phyloP scores from a whole-genome alignment of 1,140 invertebrate species.

The Lasioglossum albipes region DNA sequence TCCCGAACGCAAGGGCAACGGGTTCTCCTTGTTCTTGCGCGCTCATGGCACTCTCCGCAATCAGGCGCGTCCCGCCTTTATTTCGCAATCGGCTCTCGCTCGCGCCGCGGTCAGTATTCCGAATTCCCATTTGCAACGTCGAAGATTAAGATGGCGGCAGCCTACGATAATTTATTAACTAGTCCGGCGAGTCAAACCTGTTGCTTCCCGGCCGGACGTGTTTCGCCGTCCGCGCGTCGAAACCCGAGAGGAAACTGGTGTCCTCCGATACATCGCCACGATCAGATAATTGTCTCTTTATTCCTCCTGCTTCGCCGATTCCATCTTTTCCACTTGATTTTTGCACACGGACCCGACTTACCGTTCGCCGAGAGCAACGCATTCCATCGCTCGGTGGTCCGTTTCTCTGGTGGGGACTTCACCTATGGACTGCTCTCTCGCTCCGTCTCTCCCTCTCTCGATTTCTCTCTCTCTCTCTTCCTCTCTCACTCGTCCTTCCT shows the following conservation, averaged over 20 bases:
- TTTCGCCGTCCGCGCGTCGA: slow-evolving; percentile 19
- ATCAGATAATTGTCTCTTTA: slow-evolving; percentile 17
- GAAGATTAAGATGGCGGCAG: slow-evolving; percentile 70
- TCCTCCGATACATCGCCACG: slow-evolving; percentile 12
- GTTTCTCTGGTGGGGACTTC: slow-evolving; percentile 54
- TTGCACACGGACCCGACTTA: not conserved
- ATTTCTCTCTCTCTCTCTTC: slow-evolving; percentile 3
- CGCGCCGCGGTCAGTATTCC: slow-evolving; percentile 58
- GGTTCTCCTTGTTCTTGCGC: not conserved
- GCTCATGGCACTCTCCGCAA: not conserved
- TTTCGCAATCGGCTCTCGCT: not conserved
- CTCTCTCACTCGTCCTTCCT: slow-evolving; percentile 22
- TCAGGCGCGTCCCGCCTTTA: no score
- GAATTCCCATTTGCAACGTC: slow-evolving; percentile 67
- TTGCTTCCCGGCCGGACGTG: slow-evolving; percentile 43
- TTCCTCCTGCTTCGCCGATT: not conserved
- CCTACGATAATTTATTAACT: slow-evolving; percentile 79
- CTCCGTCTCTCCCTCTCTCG: slow-evolving; percentile 12
- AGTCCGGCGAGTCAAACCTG: slow-evolving; percentile 75
- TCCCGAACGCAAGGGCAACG: not conserved
- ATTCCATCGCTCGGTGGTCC: no score
- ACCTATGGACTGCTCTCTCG: slow-evolving; percentile 49
- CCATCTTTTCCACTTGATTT: not conserved
- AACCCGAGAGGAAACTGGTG: slow-evolving; percentile 28
- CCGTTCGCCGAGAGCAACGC: no score